Percentiles rank a stretch among this genome's conserved stretches.
Conservation (phyloP, 2,113 vertebrate species). For the Danio rerio region GRCz12tu NC_133196.1:21716501-21717000, state of each 20-base stretch:
- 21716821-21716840: slow-evolving; percentile 76
- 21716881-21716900: no score
- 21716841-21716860: neutral
- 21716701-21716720: slow-evolving; percentile 98
- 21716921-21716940: no score
- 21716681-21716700: slow-evolving; percentile 86
- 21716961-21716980: no score
- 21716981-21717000: no score
- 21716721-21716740: slow-evolving; percentile 84
- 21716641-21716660: slow-evolving; percentile 19
- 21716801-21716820: slow-evolving; percentile 92
- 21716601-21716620: slow-evolving; percentile 35
- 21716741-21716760: slow-evolving; percentile 90
- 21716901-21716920: no score
- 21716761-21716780: slow-evolving; percentile 88
- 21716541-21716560: neutral
- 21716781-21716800: slow-evolving; percentile 91
- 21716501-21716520: slow-evolving; percentile 74
- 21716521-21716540: slow-evolving; percentile 70
- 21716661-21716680: slow-evolving; percentile 69
- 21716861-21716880: neutral
- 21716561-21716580: neutral
- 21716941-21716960: no score
- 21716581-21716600: neutral
- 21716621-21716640: slow-evolving; percentile 10